Percentiles rank a stretch among this genome's conserved stretches.
Evolutionary conservation across 92 coral and sea anemone genomes (phyloP).

Genomic region (Isaurus tuberculatus): DNA sequence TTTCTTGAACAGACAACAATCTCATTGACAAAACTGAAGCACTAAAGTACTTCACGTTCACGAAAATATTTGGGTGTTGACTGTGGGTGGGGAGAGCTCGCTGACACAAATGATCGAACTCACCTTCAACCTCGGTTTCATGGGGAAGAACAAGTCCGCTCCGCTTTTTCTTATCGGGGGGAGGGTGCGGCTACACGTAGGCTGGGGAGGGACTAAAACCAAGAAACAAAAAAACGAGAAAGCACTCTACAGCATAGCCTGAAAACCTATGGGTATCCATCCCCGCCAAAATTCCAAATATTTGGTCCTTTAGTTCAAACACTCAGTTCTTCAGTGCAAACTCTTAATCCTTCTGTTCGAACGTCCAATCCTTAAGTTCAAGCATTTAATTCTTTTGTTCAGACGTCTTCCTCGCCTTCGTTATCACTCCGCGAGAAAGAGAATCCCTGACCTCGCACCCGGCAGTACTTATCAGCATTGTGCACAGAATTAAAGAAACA

Average conservation of each 20-base stretch:
- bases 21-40: background rate
- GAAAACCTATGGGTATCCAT: too few species aligned
- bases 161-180: background rate
- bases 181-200: background rate
- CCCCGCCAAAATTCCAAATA: too few species aligned
- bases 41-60: background rate
- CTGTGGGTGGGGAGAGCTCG: slow-evolving; percentile 19
- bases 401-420: too few species aligned
- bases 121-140: slow-evolving; percentile 1
- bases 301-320: too few species aligned
- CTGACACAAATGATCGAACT: slow-evolving; percentile 32
- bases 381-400: too few species aligned
- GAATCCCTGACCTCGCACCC: too few species aligned
- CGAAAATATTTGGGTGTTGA: slow-evolving; percentile 45
- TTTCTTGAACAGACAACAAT: background rate
- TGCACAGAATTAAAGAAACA: too few species aligned
- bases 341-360: too few species aligned
- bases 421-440: too few species aligned
- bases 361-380: too few species aligned
- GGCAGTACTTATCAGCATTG: too few species aligned
- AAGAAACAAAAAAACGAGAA: background rate
- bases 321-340: too few species aligned
- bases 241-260: background rate
- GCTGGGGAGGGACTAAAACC: background rate
- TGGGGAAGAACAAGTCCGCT: background rate